phyloP scores from a whole-genome alignment of 2,888 invertebrate genomes.

The Drosophila robusta region DNA sequence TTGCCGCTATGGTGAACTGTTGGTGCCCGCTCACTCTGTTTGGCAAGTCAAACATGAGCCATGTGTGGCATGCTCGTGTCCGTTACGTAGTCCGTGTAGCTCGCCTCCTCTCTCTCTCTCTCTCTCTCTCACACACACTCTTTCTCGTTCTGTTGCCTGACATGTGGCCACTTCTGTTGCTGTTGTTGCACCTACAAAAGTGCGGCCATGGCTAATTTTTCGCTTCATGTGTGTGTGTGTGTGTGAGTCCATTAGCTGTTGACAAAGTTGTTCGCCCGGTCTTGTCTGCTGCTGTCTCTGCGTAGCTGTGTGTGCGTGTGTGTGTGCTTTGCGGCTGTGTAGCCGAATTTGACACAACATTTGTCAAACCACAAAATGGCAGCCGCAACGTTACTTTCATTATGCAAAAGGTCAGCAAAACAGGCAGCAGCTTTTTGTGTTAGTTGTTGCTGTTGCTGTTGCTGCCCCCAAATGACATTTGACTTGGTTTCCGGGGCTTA shows the following conservation, averaged over 20 bases:
- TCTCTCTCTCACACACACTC: not conserved
- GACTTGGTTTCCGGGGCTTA: conserved; percentile 53
- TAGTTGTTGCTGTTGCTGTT: conserved; percentile 19
- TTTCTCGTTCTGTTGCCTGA: conserved; percentile 34
- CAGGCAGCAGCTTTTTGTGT: conserved; percentile 20
- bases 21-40: conserved; percentile 52
- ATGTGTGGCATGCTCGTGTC: conserved; percentile 54
- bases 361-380: conserved; percentile 81
- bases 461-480: conserved; percentile 59
- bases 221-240: conserved; percentile 37
- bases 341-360: conserved; percentile 80
- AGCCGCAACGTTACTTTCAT: conserved; percentile 80
- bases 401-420: conserved; percentile 75
- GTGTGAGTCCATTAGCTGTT: conserved; percentile 79
- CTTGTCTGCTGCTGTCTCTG: conserved; percentile 32
- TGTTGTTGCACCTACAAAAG: conserved; percentile 67
- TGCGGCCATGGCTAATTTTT: conserved; percentile 73
- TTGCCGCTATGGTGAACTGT: conserved; percentile 69
- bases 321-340: conserved; percentile 66
- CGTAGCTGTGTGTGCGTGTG: conserved; percentile 27
- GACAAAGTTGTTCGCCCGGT: conserved; percentile 70
- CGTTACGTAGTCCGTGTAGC: conserved; percentile 41
- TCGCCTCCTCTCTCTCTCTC: not conserved
- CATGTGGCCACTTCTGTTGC: conserved; percentile 58
- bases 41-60: conserved; percentile 72